Evolutionary conservation across 1,140 invertebrate species (phyloP).

Genomic region (Grapholita molesta): DNA sequence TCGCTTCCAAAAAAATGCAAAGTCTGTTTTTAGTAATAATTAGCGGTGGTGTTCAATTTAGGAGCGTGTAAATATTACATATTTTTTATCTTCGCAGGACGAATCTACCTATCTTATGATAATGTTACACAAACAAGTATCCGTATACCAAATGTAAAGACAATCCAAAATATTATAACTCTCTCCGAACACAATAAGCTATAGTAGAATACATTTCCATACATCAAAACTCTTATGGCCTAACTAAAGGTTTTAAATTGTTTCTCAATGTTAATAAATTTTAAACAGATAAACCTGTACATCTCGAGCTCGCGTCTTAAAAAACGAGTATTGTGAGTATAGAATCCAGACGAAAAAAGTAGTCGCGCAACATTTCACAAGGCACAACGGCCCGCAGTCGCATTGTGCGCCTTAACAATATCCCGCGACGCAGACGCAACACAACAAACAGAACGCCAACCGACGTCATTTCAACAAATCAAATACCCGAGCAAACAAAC

Average conservation of each 20-base stretch:
- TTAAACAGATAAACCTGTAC: slow-evolving; percentile 77
- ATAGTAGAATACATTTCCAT: slow-evolving; percentile 61
- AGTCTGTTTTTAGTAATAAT: no score
- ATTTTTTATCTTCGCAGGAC: neutral
- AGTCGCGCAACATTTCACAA: slow-evolving; percentile 77
- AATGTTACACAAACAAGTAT: neutral
- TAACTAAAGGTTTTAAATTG: slow-evolving; percentile 74
- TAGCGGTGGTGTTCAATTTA: no score
- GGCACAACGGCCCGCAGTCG: slow-evolving; percentile 71
- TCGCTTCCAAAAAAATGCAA: no score
- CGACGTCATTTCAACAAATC: slow-evolving; percentile 58
- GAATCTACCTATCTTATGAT: neutral
- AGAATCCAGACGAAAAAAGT: slow-evolving; percentile 78
- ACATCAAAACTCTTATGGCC: slow-evolving; percentile 66
- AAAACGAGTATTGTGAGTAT: slow-evolving; percentile 74
- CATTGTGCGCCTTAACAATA: slow-evolving; percentile 74
- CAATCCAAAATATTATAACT: slow-evolving; percentile 33
- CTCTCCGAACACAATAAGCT: slow-evolving; percentile 49
- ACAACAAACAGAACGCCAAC: slow-evolving; percentile 58
- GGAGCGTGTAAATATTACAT: no score
- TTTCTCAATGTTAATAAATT: slow-evolving; percentile 77
- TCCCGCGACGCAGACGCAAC: slow-evolving; percentile 52
- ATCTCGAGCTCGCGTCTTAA: slow-evolving; percentile 73
- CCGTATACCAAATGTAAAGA: slow-evolving; percentile 20
- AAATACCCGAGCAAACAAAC: slow-evolving; percentile 58